Evolutionary conservation across 2,888 invertebrate genomes (phyloP).

Genomic region (Tuberolachnus salignus): DNA sequence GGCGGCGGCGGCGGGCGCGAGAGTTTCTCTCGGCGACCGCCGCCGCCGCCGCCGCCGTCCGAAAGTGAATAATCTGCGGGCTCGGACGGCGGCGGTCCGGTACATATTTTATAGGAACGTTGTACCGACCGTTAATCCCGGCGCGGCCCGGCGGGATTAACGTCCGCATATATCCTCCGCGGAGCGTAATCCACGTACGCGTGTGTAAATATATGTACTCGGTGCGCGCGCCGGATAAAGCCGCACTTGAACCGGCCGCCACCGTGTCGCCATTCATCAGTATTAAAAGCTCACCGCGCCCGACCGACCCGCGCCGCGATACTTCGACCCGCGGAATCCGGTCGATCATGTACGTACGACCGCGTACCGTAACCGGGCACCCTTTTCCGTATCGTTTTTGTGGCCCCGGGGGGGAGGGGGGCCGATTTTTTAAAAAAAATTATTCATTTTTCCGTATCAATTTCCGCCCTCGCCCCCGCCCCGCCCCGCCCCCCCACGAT

Average conservation of each 20-base stretch:
- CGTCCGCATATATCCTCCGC: neutral
- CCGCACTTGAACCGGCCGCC: conserved; percentile 38
- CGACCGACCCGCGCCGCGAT: conserved; percentile 6
- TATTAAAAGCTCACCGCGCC: conserved; percentile 51
- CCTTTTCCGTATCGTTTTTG: too few species aligned
- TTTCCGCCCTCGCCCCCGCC: neutral
- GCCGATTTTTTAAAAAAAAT: too few species aligned
- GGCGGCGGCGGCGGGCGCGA: neutral
- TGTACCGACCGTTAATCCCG: conserved; percentile 43
- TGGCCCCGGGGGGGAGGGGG: too few species aligned
- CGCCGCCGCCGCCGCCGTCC: conserved; percentile 28
- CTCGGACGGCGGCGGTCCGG: conserved; percentile 5
- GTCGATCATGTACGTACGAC: neutral
- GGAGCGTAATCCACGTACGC: too few species aligned
- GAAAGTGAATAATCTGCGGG: conserved; percentile 51
- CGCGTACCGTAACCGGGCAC: neutral
- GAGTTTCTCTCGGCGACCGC: neutral
- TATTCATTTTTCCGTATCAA: too few species aligned
- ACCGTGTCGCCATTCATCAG: conserved; percentile 51
- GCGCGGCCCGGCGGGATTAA: conserved; percentile 28
- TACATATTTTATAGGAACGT: conserved; percentile 15
- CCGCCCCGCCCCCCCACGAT: neutral
- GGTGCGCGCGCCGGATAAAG: conserved; percentile 20
- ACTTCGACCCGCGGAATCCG: conserved; percentile 16
- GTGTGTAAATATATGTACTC: neutral